Conservation (phyloP, 1,140 invertebrate species). For the Lepeophtheirus salmonis region DNA sequence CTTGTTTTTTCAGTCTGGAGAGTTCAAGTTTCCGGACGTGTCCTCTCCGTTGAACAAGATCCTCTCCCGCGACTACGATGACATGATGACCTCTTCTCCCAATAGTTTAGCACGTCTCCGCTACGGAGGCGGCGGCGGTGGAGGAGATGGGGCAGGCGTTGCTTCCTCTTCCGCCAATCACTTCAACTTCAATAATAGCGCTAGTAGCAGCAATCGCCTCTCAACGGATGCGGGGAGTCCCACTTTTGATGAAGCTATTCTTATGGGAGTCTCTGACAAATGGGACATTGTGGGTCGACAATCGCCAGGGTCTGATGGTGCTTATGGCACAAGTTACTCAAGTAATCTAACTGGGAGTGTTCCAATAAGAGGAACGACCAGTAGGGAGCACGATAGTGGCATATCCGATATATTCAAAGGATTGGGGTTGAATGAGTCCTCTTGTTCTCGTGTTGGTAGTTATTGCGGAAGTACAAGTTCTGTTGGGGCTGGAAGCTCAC, state of each 20-base stretch:
- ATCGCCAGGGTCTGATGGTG: conserved; percentile 14
- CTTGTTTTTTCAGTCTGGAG: neutral
- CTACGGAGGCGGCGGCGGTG: conserved; percentile 10
- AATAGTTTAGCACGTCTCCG: conserved; percentile 19
- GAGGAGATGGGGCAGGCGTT: conserved; percentile 18
- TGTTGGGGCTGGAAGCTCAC: too few relatives aligned
- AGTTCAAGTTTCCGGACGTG: neutral
- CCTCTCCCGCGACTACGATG: conserved; percentile 8
- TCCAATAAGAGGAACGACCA: neutral
- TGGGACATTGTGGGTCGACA: conserved; percentile 37
- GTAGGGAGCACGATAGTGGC: neutral
- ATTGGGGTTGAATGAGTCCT: neutral
- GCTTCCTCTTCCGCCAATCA: conserved; percentile 15
- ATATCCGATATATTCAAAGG: neutral
- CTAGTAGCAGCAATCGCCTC: conserved; percentile 4
- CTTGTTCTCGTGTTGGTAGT: too few relatives aligned
- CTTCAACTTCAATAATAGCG: conserved; percentile 19
- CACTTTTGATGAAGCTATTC: conserved; percentile 30
- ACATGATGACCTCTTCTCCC: conserved; percentile 2
- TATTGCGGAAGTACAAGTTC: neutral
- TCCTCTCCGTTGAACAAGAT: conserved; percentile 5
- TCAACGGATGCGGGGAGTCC: conserved; percentile 36
- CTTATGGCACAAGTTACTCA: conserved; percentile 11
- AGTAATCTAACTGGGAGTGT: neutral
- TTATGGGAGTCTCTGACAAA: conserved; percentile 35